Percentiles rank a stretch among this genome's conserved stretches.
Conservation (phyloP, 2,797 vertebrate genomes). For the Periophthalmus magnuspinnatus region DNA sequence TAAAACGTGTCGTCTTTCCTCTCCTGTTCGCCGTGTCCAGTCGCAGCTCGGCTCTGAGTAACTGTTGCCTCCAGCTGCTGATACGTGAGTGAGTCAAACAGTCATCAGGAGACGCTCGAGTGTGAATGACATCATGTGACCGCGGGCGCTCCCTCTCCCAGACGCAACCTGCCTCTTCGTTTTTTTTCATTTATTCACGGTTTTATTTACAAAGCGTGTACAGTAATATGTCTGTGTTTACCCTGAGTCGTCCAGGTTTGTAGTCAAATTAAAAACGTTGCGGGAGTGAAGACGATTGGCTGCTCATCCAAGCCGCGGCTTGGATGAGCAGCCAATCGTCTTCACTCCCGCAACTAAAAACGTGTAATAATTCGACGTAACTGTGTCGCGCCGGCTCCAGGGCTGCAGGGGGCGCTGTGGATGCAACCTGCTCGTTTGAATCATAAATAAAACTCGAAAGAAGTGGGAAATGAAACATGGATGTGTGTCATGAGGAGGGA, state of each 20-base stretch:
- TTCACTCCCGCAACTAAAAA: too few relatives aligned
- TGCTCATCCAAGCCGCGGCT: too few relatives aligned
- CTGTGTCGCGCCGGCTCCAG: not conserved
- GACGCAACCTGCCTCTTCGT: constrained; percentile 3
- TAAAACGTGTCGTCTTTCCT: not conserved
- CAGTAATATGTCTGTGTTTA: not conserved
- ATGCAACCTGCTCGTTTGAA: constrained; percentile 8
- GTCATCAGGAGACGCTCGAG: constrained; percentile 9
- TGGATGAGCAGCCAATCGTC: too few relatives aligned
- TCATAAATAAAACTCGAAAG: constrained; percentile 7
- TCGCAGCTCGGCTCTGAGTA: not conserved
- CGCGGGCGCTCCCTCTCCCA: not conserved
- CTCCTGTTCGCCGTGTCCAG: not conserved
- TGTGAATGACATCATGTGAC: constrained; percentile 10
- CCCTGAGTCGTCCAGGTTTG: too few relatives aligned
- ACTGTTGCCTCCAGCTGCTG: not conserved
- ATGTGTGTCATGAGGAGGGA: constrained; percentile 1
- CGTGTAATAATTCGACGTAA: constrained; percentile 9
- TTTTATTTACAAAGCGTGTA: constrained; percentile 14
- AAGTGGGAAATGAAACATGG: not conserved
- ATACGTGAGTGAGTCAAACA: constrained; percentile 8
- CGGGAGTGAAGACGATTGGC: too few relatives aligned
- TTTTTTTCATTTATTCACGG: not conserved
- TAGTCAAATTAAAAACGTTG: too few relatives aligned
- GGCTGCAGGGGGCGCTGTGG: constrained; percentile 6